phyloP scores from a whole-genome alignment of 2,888 invertebrate genomes.

The Notodonta dromedarius region DNA sequence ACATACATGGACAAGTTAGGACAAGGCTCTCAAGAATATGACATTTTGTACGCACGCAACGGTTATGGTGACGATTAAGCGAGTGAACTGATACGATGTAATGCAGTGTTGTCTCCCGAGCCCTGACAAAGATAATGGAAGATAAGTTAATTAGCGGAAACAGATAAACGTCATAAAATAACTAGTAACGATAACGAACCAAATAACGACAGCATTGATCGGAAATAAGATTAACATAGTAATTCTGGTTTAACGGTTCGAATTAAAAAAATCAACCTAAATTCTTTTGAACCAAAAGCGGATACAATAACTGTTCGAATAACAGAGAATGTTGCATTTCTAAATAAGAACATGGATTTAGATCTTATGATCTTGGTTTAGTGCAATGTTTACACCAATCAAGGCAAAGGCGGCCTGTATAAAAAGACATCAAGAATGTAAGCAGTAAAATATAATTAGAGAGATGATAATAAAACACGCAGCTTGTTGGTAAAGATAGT shows the following conservation, averaged over 20 bases:
- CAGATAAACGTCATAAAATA: constrained; percentile 29
- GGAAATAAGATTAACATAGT: constrained; percentile 28
- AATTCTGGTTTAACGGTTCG: constrained; percentile 37
- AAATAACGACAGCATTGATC: constrained; percentile 24
- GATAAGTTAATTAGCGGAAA: constrained; percentile 42
- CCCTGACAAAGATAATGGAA: constrained; percentile 40
- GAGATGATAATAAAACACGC: constrained; percentile 15
- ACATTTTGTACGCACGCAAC: constrained; percentile 63
- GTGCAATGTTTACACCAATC: constrained; percentile 36
- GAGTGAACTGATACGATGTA: constrained; percentile 46
- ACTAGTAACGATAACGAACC: constrained; percentile 21
- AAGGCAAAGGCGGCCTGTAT: constrained; percentile 19
- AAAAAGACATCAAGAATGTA: constrained; percentile 12
- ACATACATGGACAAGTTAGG: constrained; percentile 73
- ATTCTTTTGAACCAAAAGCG: constrained; percentile 42
- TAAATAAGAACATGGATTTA: constrained; percentile 19
- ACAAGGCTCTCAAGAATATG: constrained; percentile 71
- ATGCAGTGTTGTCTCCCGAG: constrained; percentile 27
- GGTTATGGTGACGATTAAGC: constrained; percentile 60
- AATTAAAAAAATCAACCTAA: constrained; percentile 43
- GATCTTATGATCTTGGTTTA: constrained; percentile 41
- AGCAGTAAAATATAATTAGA: constrained; percentile 15
- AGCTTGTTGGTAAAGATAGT: constrained; percentile 16
- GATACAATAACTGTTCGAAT: constrained; percentile 45
- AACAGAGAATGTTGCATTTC: constrained; percentile 41